Base-by-base conservation (phyloP, 2,113 vertebrate species). In the Ammodytes dubius region DNA sequence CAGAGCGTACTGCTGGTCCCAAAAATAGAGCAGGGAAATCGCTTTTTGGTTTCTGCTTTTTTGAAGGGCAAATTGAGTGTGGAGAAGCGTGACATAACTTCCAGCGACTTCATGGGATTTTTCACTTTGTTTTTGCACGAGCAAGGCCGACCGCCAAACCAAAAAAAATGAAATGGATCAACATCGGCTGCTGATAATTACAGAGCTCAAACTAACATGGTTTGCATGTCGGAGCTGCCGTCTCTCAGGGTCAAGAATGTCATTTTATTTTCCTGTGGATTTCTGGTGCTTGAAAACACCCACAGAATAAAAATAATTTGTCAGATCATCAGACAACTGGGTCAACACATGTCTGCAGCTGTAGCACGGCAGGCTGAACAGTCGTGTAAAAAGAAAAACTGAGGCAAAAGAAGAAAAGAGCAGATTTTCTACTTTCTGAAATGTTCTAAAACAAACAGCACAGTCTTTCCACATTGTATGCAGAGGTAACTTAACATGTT, bases 111-210 rank as follows among this genome's bases (percentile, higher is more conserved):
- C 68, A 79, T 70, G 35, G 68, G 58, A 80, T 60, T 89, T 86
- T 67, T 59, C 35, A 67, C 82, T 80, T 72, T n/a, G 64, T 71
- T 74, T 74, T 27, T 42, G 46, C 73, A 73, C 35, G 68, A 72
- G 79, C 63, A 60, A 9, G 5, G 43, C 67, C 9, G 45, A n/a
- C 61, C 2, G 76, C 88, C 85, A 88, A 77, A 85, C 87, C 78
- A 13, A 75, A 83, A 83, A 27, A 27, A 88, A 81, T 66, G 74
- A 70, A 71, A 70, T 40, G 52, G 52, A 82, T 83, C 79, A 54
- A 60, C 60, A 65, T 7, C 35, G 74, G 70, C 77, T 58, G 77
- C 63, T 49, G 78, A 79, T 91, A 94, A 94, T 92, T 82, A 94
- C 87, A 94, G 89, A 87, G 87, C 76, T 74, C 50, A 6, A 52